Base-by-base conservation (phyloP, 92 coral and sea anemone species). In the Epizoanthus stellaris region DNA sequence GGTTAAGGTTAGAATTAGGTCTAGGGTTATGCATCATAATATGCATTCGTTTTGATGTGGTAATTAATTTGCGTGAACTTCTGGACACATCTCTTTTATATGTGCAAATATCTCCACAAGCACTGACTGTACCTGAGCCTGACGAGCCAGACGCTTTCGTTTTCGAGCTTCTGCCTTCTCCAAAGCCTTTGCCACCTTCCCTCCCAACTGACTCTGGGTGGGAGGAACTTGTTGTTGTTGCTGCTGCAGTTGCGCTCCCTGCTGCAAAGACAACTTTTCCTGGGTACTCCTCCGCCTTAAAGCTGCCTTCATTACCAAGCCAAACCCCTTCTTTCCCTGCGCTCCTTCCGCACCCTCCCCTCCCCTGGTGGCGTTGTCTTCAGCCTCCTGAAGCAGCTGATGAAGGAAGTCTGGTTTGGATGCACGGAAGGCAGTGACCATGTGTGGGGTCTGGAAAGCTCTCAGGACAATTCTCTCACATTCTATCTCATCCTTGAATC, bases 141-240 rank as follows among this genome's bases (percentile, higher is more conserved):
- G 99, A 65, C 99, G 83, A 69, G 95, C 92, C 64, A 92, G 91
- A 82, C 96, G 87, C 91, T 94, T 96, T 74, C 87, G 84, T 54
- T 92, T 90, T 25, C 99, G 91, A 3, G 98, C 97, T 75, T 96
- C 99, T 20, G 99, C 99, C 82, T 96, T 96, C 62, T 95, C 99
- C 57, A 96, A 77, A 11, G 98, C 99, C 66, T 91, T 96, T 1
- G 99, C 99, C 20, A 96, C 99, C 73, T 96, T 96, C 59, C 99
- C 96, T 47, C 95, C 97, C n/a, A 96, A 91, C 91, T 96, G 98
- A 36, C 98, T 92, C 70, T 90, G 95, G 12, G 77, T 80, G 25
- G 85, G 82, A 9, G 92, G 94, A 56, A 88, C 87, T 77, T 92
- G 98, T 54, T 89, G 91, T 67, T 85, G 91, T 52, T 86, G 94